phyloP scores from a whole-genome alignment of 2,888 invertebrate genomes.

The Epistrophella euchroma region DNA sequence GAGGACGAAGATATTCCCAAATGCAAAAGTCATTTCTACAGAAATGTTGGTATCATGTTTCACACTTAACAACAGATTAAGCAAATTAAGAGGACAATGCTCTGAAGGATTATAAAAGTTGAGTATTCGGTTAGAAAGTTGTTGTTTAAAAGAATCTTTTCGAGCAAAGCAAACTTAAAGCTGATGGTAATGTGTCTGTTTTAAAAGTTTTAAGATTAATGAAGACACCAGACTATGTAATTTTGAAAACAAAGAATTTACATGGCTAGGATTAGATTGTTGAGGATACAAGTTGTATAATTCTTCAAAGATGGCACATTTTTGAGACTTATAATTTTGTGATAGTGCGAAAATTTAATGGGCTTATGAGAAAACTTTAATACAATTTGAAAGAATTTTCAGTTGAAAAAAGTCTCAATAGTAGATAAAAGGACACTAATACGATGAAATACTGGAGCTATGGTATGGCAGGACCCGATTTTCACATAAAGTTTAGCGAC shows the following conservation, averaged over 20 bases:
- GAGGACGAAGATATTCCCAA: constrained; percentile 4
- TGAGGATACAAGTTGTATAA: not conserved
- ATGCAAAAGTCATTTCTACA: constrained; percentile 57
- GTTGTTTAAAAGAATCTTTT: constrained; percentile 13
- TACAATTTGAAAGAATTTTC: too few relatives aligned
- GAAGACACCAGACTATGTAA: not conserved
- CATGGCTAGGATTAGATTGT: not conserved
- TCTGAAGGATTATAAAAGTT: constrained; percentile 27
- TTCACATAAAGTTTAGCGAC: too few relatives aligned
- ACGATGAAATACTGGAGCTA: too few relatives aligned
- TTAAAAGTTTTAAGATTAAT: constrained; percentile 21
- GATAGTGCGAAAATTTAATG: too few relatives aligned
- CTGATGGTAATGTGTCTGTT: not conserved
- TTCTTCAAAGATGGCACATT: too few relatives aligned
- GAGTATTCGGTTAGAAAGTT: constrained; percentile 31
- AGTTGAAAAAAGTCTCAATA: too few relatives aligned
- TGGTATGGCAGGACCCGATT: too few relatives aligned
- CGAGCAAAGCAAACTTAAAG: constrained; percentile 1
- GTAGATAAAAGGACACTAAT: too few relatives aligned
- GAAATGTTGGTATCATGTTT: constrained; percentile 63
- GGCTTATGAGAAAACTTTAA: too few relatives aligned
- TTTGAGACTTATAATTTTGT: too few relatives aligned
- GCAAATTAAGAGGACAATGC: constrained; percentile 66
- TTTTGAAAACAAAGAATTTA: not conserved
- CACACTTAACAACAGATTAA: constrained; percentile 74